Percentiles rank a stretch among this genome's conserved stretches.
Conservation (phyloP, 2,113 vertebrate genomes). For the Cacatua alba region DNA sequence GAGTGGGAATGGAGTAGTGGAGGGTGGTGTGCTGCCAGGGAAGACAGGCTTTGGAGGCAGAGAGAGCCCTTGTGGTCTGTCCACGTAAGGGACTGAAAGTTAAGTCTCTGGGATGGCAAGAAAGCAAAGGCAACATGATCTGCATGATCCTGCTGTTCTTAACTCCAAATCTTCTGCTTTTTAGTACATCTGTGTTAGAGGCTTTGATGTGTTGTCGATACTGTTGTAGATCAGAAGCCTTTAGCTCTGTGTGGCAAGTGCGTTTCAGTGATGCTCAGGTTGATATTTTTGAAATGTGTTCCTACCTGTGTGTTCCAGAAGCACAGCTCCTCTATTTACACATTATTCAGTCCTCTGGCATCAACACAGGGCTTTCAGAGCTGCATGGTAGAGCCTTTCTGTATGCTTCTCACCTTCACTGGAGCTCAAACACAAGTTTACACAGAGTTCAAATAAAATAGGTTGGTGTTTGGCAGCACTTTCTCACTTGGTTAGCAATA, state of each 20-base stretch:
- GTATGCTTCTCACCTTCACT: background rate
- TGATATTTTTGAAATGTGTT: background rate
- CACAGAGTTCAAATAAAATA: background rate
- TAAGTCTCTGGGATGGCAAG: background rate
- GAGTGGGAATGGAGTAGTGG: background rate
- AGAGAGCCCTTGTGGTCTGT: fast-evolving
- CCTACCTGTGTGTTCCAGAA: background rate
- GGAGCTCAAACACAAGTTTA: background rate
- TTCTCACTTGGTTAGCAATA: background rate
- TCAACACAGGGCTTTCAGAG: background rate
- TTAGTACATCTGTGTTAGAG: background rate
- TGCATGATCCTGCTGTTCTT: background rate
- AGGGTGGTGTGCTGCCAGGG: fast-evolving
- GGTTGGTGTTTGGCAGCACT: background rate
- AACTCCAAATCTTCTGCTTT: fast-evolving
- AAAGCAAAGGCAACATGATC: fast-evolving
- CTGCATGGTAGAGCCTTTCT: background rate
- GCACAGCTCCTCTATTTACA: background rate
- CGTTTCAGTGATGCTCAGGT: background rate
- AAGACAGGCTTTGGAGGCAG: background rate
- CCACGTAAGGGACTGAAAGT: background rate
- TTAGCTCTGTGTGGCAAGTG: background rate
- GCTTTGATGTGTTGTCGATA: fast-evolving
- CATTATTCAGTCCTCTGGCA: background rate
- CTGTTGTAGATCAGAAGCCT: background rate